These are phyloP conservation scores for Drosophila nigricruria DNA, from an alignment of 2,888 invertebrate genomes.

Conservation along the genomic window DNA sequence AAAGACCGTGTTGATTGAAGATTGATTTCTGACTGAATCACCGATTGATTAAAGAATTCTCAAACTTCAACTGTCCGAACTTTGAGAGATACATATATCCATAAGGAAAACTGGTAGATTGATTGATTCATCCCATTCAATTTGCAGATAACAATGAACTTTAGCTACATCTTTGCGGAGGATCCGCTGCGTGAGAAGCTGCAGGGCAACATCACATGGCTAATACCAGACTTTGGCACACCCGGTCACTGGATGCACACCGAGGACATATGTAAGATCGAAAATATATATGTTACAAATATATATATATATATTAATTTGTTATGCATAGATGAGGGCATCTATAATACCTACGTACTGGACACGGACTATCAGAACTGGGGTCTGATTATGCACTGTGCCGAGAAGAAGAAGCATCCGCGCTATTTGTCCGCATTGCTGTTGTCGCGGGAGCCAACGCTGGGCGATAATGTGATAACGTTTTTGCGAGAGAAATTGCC, in stretches of 20 bases:
- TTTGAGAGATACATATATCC: too few species aligned
- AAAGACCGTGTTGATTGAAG: too few species aligned
- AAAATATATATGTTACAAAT: background rate
- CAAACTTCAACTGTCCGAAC: too few species aligned
- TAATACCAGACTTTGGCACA: conserved; percentile 89
- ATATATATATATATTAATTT: background rate
- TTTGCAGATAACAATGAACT: conserved; percentile 93
- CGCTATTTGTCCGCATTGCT: conserved; percentile 93
- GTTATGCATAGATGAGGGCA: conserved; percentile 89
- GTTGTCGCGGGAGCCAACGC: conserved; percentile 88
- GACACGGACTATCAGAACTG: conserved; percentile 94
- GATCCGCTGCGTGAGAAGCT: conserved; percentile 93
- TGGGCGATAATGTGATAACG: conserved; percentile 87
- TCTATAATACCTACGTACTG: conserved; percentile 94
- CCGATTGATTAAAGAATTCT: too few species aligned
- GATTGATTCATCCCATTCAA: background rate
- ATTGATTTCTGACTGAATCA: too few species aligned
- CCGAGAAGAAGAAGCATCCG: conserved; percentile 92
- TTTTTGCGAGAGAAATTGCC: conserved; percentile 85
- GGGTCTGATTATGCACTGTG: conserved; percentile 94
- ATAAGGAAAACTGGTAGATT: background rate
- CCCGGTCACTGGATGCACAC: conserved; percentile 95
- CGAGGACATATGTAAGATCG: conserved; percentile 91
- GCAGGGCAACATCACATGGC: conserved; percentile 94
- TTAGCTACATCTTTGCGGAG: conserved; percentile 94